A percentile compares a stretch with the other conserved stretches of the same genome.
These are phyloP conservation scores for Typhlichthys subterraneus DNA, from an alignment of 2,797 vertebrate genomes.

Conservation along the genomic window DNA sequence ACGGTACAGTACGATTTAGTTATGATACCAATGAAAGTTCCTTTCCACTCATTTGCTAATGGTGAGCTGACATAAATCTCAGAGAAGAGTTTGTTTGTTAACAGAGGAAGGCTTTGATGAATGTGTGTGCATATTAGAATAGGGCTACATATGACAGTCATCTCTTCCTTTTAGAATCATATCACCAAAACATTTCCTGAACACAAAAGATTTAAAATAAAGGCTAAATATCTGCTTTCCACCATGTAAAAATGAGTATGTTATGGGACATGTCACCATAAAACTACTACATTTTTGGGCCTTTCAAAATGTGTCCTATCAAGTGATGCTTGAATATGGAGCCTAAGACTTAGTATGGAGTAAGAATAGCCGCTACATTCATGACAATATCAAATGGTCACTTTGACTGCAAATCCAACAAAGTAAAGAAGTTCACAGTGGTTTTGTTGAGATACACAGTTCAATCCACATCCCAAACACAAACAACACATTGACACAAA, in stretches of 20 bases:
- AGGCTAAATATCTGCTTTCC: constrained; percentile 32
- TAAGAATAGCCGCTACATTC: constrained; percentile 31
- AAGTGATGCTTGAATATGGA: constrained; percentile 36
- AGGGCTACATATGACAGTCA: constrained; percentile 15
- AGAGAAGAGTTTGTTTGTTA: no score
- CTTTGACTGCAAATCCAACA: constrained; percentile 45
- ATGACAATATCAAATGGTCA: constrained; percentile 23
- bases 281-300: constrained; percentile 21
- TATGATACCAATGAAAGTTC: no score
- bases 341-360: constrained; percentile 16
- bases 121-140: neutral
- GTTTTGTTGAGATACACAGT: constrained; percentile 49
- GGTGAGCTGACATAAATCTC: no score
- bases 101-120: no score
- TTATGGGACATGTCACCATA: constrained; percentile 20
- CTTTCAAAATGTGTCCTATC: constrained; percentile 15
- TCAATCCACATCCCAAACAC: constrained; percentile 7
- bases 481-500: constrained; percentile 6
- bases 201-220: constrained; percentile 36
- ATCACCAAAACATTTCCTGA: constrained; percentile 37
- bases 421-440: constrained; percentile 74
- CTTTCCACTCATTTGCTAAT: no score
- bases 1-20: no score
- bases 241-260: constrained; percentile 25
- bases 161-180: constrained; percentile 14